Evolutionary conservation across 1,140 invertebrate species (phyloP).

Genomic region (Pogonus chalceus): DNA sequence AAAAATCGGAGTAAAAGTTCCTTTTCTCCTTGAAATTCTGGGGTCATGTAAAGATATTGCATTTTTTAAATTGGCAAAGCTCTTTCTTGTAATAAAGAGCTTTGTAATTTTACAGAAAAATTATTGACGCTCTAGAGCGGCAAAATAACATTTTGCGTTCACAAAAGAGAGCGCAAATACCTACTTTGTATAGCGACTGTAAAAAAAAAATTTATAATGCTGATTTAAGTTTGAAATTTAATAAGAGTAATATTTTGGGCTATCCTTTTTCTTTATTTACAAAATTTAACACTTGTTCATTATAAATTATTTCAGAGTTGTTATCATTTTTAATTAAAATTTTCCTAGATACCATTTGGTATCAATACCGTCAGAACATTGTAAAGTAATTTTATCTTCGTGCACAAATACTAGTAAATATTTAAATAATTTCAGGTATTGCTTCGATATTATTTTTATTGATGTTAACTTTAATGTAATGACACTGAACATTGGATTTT

Average conservation of each 20-base stretch:
- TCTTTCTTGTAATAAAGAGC: no score
- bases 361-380: background rate
- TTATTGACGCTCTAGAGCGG: no score
- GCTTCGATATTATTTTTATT: background rate
- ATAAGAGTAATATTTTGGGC: background rate
- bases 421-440: background rate
- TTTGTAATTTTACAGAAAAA: no score
- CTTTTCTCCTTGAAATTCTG: no score
- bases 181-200: no score
- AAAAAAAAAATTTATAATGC: background rate
- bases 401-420: background rate
- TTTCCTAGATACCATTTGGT: background rate
- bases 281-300: background rate
- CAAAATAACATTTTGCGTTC: no score
- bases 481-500: background rate
- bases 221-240: background rate
- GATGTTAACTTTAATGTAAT: background rate
- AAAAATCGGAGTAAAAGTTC: no score
- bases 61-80: no score
- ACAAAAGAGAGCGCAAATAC: no score
- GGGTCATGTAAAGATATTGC: no score
- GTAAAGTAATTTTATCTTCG: background rate
- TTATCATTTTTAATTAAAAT: background rate
- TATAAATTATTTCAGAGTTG: background rate
- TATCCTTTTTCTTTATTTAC: background rate